Evolutionary conservation across 2,797 vertebrate genomes (phyloP).

Genomic region (Xenops minutus): DNA sequence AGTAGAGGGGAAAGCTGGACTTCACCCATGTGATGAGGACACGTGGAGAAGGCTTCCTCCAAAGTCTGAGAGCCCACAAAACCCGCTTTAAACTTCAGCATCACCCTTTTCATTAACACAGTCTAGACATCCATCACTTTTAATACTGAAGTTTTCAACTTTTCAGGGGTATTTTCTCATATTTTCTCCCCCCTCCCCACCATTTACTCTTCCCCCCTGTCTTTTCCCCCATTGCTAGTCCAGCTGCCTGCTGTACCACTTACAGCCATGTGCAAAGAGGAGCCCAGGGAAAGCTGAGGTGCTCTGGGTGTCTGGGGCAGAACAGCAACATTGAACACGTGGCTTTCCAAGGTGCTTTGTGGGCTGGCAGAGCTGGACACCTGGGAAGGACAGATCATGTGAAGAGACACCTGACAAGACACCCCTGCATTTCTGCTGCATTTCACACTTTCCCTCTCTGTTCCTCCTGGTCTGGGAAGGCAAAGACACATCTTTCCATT

Average conservation of each 20-base stretch:
- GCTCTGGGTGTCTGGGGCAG: conserved; percentile 82
- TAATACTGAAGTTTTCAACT: background rate
- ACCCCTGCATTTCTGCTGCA: background rate
- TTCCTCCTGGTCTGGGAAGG: background rate
- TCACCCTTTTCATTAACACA: background rate
- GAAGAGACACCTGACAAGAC: background rate
- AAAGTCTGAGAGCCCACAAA: background rate
- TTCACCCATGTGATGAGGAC: background rate
- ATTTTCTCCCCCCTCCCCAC: background rate
- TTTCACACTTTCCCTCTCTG: too few relatives aligned
- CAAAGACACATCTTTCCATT: background rate
- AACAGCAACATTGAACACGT: conserved; percentile 87
- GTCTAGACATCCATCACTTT: background rate
- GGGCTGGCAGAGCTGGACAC: conserved; percentile 79
- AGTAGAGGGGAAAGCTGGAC: background rate
- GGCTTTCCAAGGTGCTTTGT: conserved; percentile 75
- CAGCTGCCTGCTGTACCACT: conserved; percentile 42
- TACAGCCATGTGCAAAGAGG: conserved; percentile 91
- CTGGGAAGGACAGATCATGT: conserved; percentile 65
- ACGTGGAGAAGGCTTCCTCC: background rate
- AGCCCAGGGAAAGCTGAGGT: conserved; percentile 82
- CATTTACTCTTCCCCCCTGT: background rate
- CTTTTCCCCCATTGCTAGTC: background rate
- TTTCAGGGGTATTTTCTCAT: background rate
- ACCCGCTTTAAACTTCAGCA: background rate